These are phyloP conservation scores for Urocynchramus pylzowi DNA, from an alignment of 2,113 vertebrate genomes.

Conservation along the genomic window DNA sequence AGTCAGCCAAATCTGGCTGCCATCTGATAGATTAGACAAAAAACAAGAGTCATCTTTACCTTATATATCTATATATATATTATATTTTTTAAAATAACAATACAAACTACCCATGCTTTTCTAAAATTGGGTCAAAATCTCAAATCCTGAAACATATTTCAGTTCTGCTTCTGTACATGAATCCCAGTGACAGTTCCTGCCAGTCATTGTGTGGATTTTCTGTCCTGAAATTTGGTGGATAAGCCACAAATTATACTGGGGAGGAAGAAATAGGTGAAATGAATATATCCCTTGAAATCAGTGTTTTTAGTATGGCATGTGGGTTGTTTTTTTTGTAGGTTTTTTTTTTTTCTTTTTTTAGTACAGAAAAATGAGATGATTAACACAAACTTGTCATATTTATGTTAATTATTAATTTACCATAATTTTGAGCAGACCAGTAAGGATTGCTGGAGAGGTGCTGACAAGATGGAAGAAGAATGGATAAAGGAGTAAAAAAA, in stretches of 20 bases:
- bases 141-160: background rate
- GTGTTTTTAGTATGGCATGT: background rate
- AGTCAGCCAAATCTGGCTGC: background rate
- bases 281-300: background rate
- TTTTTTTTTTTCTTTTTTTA: background rate
- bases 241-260: background rate
- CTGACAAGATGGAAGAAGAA: background rate
- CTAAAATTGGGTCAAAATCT: background rate
- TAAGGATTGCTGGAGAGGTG: background rate
- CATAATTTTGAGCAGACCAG: background rate
- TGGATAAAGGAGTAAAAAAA: conserved; percentile 13
- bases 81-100: background rate
- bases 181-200: background rate
- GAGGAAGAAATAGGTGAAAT: background rate
- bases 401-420: background rate
- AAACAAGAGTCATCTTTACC: background rate
- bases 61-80: no score
- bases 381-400: background rate
- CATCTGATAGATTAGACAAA: background rate
- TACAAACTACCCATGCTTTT: background rate
- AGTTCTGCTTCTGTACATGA: background rate
- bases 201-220: background rate
- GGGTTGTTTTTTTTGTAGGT: no score
- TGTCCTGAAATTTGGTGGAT: background rate
- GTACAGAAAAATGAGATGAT: background rate